A percentile compares a stretch with the other conserved stretches of the same genome.
Evolutionary conservation across 1,140 invertebrate genomes (phyloP).

Genomic region (Aporrectodea caliginosa): DNA sequence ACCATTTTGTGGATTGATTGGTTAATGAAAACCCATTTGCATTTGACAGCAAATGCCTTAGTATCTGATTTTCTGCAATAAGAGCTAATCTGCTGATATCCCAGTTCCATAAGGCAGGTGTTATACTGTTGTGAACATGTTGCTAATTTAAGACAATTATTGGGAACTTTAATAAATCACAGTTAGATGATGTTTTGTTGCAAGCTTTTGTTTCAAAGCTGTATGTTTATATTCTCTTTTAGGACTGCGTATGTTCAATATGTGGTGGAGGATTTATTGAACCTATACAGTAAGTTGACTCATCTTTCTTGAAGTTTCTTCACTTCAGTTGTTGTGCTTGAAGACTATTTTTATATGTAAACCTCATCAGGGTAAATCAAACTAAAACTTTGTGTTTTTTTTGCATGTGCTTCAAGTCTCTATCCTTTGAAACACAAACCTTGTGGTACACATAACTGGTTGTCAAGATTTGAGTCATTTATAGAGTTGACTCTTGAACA

Average conservation of each 20-base stretch:
- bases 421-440: no score
- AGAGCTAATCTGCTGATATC: no score
- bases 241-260: neutral
- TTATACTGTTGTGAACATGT: neutral
- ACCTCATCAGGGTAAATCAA: neutral
- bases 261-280: neutral
- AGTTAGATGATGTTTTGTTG: neutral
- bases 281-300: neutral
- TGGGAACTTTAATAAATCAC: neutral
- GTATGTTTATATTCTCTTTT: neutral
- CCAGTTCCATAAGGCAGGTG: no score
- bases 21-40: no score
- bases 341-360: neutral
- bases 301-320: neutral
- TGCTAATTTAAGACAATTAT: neutral
- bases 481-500: no score
- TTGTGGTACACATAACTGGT: no score
- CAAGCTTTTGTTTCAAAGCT: no score
- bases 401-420: neutral
- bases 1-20: no score
- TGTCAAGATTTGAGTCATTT: no score
- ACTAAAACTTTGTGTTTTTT: neutral
- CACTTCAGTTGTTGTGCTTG: neutral
- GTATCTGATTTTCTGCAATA: neutral
- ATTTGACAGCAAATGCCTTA: neutral